Percentiles rank a stretch among this genome's conserved stretches.
Conservation (phyloP, 2,797 vertebrate species). For the Chlorospingus flavigularis region DNA sequence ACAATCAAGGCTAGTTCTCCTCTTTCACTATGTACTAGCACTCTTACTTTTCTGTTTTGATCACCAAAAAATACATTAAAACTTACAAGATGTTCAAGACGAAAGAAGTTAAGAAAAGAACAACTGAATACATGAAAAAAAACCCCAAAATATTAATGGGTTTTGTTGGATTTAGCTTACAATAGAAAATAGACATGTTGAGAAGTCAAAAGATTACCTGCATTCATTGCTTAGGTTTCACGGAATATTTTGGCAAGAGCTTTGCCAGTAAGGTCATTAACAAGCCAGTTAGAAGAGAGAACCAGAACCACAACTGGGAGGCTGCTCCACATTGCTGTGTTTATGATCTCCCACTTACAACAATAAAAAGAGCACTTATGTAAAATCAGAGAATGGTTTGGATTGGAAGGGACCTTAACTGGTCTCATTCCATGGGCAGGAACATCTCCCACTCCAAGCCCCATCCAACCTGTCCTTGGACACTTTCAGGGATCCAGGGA, state of each 20-base stretch:
- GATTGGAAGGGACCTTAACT: neutral
- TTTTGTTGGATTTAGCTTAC: neutral
- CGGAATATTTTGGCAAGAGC: neutral
- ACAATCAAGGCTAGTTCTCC: neutral
- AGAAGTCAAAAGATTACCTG: neutral
- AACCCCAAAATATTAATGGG: rapidly evolving
- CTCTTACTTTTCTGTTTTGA: neutral
- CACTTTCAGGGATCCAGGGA: too few relatives aligned
- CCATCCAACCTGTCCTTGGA: neutral
- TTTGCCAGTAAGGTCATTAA: neutral
- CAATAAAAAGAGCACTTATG: rapidly evolving
- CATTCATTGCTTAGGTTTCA: neutral
- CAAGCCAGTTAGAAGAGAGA: neutral
- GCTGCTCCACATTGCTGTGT: rapidly evolving
- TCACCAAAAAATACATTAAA: neutral
- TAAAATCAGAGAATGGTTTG: neutral
- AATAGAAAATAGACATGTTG: neutral
- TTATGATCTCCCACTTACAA: neutral
- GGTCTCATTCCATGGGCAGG: neutral
- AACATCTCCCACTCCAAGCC: neutral
- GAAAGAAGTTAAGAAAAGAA: neutral
- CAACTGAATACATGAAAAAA: neutral
- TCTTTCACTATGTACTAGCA: neutral
- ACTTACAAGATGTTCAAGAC: neutral
- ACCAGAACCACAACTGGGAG: neutral